Percentiles rank a stretch among this genome's conserved stretches.
phyloP scores from a whole-genome alignment of 1,140 invertebrate species.

The Himalopsyche phryganea region DNA sequence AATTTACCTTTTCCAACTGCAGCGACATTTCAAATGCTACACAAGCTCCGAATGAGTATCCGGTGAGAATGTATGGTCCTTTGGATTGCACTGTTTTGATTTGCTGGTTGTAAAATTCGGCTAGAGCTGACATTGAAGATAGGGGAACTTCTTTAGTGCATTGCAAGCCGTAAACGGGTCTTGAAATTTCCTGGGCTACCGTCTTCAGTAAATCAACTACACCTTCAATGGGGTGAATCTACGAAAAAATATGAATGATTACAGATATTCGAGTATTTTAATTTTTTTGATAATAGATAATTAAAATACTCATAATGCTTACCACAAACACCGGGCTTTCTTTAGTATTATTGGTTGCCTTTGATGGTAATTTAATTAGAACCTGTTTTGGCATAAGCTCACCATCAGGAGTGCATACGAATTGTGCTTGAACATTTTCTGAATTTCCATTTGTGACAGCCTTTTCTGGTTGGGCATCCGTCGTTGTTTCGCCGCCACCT shows the following conservation, averaged over 20 bases:
- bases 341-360: slow-evolving; percentile 42
- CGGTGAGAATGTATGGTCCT: slow-evolving; percentile 82
- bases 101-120: slow-evolving; percentile 74
- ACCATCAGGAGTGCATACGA: slow-evolving; percentile 40
- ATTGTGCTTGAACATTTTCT: slow-evolving; percentile 46
- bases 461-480: slow-evolving; percentile 3
- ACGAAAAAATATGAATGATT: slow-evolving; percentile 24
- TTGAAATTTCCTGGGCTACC: slow-evolving; percentile 67
- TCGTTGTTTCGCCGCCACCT: slow-evolving; percentile 14
- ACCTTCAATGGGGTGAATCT: slow-evolving; percentile 92
- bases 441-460: slow-evolving; percentile 27
- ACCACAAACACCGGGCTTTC: slow-evolving; percentile 53
- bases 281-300: background rate
- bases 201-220: slow-evolving; percentile 64
- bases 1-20: slow-evolving; percentile 64
- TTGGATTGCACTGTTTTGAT: slow-evolving; percentile 73
- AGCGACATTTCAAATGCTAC: slow-evolving; percentile 92
- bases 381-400: slow-evolving; percentile 64
- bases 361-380: slow-evolving; percentile 59
- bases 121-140: slow-evolving; percentile 68
- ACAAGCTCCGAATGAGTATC: slow-evolving; percentile 91
- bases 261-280: background rate
- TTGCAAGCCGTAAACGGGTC: slow-evolving; percentile 86
- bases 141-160: slow-evolving; percentile 75
- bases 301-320: slow-evolving; percentile 10